A percentile compares a stretch with the other conserved stretches of the same genome.
phyloP scores from a whole-genome alignment of 2,113 vertebrate species.

The Dissostichus mawsoni region DNA sequence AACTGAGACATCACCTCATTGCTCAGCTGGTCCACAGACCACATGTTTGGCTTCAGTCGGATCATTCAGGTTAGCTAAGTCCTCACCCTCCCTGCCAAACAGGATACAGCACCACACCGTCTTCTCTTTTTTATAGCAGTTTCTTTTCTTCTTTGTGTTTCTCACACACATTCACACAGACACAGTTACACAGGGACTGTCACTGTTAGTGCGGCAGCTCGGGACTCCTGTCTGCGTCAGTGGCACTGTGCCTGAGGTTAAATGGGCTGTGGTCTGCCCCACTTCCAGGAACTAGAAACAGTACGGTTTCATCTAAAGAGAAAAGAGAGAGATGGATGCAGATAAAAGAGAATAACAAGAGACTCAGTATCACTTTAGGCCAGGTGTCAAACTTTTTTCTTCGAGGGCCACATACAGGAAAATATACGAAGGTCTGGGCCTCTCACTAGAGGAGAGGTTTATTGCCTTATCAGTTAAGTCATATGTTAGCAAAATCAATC shows the following conservation, averaged over 20 bases:
- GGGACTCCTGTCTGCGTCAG: constrained; percentile 74
- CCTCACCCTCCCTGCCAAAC: constrained; percentile 68
- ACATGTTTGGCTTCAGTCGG: constrained; percentile 60
- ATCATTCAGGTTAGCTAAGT: constrained; percentile 33
- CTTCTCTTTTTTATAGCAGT: constrained; percentile 15
- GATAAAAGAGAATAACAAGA: constrained; percentile 24
- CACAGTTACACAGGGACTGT: constrained; percentile 18
- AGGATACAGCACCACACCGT: constrained; percentile 71
- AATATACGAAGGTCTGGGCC: too few species aligned
- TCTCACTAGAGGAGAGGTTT: too few species aligned
- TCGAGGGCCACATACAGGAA: too few species aligned
- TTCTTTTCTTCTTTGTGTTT: background rate
- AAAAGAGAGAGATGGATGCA: constrained; percentile 65
- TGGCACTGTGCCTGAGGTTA: constrained; percentile 71
- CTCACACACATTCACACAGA: background rate
- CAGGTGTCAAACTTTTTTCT: too few species aligned
- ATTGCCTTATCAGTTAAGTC: too few species aligned
- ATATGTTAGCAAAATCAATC: too few species aligned
- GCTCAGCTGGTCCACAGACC: constrained; percentile 68
- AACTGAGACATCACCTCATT: constrained; percentile 42
- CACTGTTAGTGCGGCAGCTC: constrained; percentile 37
- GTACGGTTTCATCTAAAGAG: constrained; percentile 81
- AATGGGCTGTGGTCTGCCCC: constrained; percentile 84
- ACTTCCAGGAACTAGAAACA: constrained; percentile 86
- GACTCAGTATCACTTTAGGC: constrained; percentile 3